Conservation (phyloP, 2,888 invertebrate genomes). For the Choristoneura rosaceana region DNA sequence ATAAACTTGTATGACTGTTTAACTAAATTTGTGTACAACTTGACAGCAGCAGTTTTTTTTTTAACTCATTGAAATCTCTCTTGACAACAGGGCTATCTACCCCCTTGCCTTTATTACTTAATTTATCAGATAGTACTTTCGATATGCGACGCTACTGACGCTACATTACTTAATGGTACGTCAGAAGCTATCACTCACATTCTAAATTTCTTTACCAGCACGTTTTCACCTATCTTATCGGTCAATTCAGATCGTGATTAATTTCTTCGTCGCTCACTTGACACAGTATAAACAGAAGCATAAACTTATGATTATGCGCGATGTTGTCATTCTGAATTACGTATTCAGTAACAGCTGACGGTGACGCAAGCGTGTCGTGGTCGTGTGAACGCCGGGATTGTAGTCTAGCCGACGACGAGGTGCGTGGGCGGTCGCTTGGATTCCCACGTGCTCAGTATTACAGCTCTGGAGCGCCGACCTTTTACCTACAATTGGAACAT, state of each 20-base stretch:
- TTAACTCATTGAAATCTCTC: too few relatives aligned
- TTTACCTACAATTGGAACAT: conserved; percentile 4
- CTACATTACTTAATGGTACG: background rate
- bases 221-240: conserved; percentile 26
- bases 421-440: conserved; percentile 35
- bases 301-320: conserved; percentile 29
- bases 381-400: conserved; percentile 40
- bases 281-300: conserved; percentile 25
- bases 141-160: background rate
- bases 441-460: conserved; percentile 21
- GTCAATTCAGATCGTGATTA: conserved; percentile 7
- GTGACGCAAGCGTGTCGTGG: conserved; percentile 34
- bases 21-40: background rate
- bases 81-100: too few relatives aligned
- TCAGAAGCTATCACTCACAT: background rate
- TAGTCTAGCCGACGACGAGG: conserved; percentile 34
- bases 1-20: background rate
- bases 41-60: too few relatives aligned
- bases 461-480: conserved; percentile 17
- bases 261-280: conserved; percentile 20
- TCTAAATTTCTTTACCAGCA: background rate
- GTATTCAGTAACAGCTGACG: conserved; percentile 42
- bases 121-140: background rate
- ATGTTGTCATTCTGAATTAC: conserved; percentile 42
- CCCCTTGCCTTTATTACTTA: background rate